Conservation (phyloP, 2,797 vertebrate species). For the Melanogrammus aeglefinus region DNA sequence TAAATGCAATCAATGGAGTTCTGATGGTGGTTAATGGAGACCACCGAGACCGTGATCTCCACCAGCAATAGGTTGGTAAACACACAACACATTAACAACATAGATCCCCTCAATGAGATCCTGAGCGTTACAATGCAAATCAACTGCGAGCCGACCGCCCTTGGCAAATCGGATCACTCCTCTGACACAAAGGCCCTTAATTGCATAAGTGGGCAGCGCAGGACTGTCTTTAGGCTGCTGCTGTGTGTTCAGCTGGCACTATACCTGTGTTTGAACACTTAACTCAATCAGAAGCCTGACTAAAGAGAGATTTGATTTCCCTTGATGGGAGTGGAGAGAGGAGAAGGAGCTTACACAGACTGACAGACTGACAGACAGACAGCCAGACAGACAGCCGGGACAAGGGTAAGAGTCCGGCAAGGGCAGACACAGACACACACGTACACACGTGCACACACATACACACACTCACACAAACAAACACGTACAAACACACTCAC, state of each 20-base stretch:
- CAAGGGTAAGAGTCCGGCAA: background rate
- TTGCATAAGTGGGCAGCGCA: constrained; percentile 61
- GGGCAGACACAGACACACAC: too few species aligned
- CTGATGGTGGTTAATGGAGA: too few species aligned
- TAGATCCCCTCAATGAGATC: constrained; percentile 54
- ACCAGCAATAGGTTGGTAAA: too few species aligned
- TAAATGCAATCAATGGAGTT: too few species aligned
- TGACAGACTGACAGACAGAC: constrained; percentile 20
- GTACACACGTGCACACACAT: too few species aligned
- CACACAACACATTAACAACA: constrained; percentile 33
- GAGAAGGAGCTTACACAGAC: constrained; percentile 39
- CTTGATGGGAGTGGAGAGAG: constrained; percentile 14
- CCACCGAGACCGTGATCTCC: too few species aligned
- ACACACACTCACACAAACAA: too few species aligned
- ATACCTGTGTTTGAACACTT: constrained; percentile 63
- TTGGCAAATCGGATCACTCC: constrained; percentile 70
- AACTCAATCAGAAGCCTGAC: constrained; percentile 69
- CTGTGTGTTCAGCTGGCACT: constrained; percentile 61
- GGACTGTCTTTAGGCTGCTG: constrained; percentile 62
- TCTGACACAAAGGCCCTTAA: constrained; percentile 66
- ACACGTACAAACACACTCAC: too few species aligned
- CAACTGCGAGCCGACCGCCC: constrained; percentile 65
- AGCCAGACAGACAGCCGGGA: constrained; percentile 3
- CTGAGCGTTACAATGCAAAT: constrained; percentile 64
- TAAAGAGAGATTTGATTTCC: constrained; percentile 59